These are phyloP conservation scores for Pheucticus melanocephalus DNA, from an alignment of 2,113 vertebrate genomes.

Conservation along the genomic window DNA sequence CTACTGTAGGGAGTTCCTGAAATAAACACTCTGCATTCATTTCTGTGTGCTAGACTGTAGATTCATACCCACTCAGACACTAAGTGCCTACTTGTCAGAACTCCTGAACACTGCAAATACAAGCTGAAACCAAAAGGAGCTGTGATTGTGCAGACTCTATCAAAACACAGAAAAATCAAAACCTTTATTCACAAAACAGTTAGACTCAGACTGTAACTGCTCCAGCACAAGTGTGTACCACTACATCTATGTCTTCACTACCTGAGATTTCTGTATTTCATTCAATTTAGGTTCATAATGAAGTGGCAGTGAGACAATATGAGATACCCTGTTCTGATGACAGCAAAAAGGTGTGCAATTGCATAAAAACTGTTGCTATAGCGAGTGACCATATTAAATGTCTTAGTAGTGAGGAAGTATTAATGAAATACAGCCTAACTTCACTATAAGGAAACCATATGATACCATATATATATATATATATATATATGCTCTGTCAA, in stretches of 20 bases:
- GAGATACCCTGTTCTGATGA: not conserved
- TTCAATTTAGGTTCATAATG: not conserved
- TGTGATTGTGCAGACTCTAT: not conserved
- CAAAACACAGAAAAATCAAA: not conserved
- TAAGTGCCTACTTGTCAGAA: slow-evolving; percentile 25
- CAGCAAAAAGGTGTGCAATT: not conserved
- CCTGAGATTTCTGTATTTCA: not conserved
- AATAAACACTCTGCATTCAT: slow-evolving; percentile 25
- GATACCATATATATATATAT: not conserved
- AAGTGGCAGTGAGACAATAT: fast-evolving
- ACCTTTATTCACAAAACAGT: not conserved
- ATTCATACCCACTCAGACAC: not conserved
- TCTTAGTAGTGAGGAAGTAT: not conserved
- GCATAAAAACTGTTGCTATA: not conserved
- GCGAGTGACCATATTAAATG: not conserved
- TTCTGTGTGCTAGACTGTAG: not conserved
- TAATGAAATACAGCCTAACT: not conserved
- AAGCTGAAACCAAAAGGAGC: not conserved
- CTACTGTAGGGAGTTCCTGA: not conserved
- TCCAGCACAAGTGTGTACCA: not conserved
- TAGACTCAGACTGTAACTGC: not conserved
- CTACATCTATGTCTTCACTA: not conserved
- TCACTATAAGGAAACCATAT: not conserved
- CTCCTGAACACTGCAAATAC: not conserved
- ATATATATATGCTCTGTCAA: not conserved